These are phyloP conservation scores for Sarcophaga variegata DNA, from an alignment of 2,888 invertebrate species.

Conservation along the genomic window DNA sequence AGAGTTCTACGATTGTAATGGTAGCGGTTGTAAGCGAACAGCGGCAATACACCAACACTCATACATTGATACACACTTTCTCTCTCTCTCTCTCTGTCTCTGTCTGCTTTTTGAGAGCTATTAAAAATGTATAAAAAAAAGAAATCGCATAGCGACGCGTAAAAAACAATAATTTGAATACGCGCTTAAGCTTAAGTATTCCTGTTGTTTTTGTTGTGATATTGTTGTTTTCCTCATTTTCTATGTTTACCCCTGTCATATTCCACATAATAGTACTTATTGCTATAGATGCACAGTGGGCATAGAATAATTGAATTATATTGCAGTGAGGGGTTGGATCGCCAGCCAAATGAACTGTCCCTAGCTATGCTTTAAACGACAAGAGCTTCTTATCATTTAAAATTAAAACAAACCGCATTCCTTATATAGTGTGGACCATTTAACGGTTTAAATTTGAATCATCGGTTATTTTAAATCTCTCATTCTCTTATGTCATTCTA, in stretches of 20 bases:
- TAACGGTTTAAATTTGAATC: too few species aligned
- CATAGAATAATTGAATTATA: not conserved
- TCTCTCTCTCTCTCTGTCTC: not conserved
- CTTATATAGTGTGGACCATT: too few species aligned
- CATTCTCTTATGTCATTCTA: too few species aligned
- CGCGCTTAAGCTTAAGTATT: conserved; percentile 44
- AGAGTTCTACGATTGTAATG: conserved; percentile 21
- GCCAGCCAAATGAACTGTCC: too few species aligned
- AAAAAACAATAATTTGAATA: conserved; percentile 49
- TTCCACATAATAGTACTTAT: not conserved
- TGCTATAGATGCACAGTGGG: conserved; percentile 9
- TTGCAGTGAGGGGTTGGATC: too few species aligned
- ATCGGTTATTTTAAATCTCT: too few species aligned
- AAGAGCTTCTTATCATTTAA: too few species aligned
- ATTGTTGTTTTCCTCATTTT: conserved; percentile 16
- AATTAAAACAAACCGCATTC: too few species aligned
- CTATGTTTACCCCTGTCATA: conserved; percentile 33
- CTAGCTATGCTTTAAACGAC: too few species aligned
- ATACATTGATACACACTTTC: not conserved
- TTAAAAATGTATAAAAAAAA: conserved; percentile 56
- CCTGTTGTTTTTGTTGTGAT: conserved; percentile 1
- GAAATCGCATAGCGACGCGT: conserved; percentile 43
- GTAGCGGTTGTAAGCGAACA: not conserved
- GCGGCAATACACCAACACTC: not conserved
- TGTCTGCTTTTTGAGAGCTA: conserved; percentile 26